phyloP scores from a whole-genome alignment of 2,113 vertebrate species.

The Thomomys bottae region DNA sequence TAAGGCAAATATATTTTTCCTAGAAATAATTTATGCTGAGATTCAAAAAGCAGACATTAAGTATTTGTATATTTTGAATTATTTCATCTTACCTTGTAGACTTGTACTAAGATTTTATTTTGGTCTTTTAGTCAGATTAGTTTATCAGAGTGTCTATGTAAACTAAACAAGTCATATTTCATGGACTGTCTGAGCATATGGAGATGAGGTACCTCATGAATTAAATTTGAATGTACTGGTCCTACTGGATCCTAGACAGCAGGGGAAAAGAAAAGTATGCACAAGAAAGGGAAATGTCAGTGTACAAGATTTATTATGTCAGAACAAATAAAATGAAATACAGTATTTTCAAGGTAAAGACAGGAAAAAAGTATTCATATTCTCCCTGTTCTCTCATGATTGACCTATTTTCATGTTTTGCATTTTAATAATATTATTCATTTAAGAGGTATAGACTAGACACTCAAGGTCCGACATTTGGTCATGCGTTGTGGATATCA shows the following conservation, averaged over 20 bases:
- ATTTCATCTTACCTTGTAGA: neutral
- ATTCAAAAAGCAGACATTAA: neutral
- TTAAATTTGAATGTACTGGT: conserved; percentile 64
- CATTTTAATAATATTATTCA: neutral
- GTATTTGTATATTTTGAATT: conserved; percentile 4
- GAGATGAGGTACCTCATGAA: conserved; percentile 51
- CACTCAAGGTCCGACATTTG: neutral
- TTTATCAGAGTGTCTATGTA: conserved; percentile 21
- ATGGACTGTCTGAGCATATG: conserved; percentile 48
- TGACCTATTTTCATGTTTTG: neutral
- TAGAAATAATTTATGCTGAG: neutral
- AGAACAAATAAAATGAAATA: neutral
- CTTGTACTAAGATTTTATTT: neutral
- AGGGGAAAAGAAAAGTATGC: neutral
- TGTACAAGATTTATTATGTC: neutral
- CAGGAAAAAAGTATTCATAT: neutral
- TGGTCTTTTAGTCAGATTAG: neutral
- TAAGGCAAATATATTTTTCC: neutral
- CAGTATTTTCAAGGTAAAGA: neutral
- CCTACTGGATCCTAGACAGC: conserved; percentile 44
- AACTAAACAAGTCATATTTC: conserved; percentile 55
- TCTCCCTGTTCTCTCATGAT: neutral
- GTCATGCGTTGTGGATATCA: neutral
- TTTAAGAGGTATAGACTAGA: neutral
- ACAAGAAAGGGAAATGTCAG: neutral